These are phyloP conservation scores for Laspeyria flexula DNA, from an alignment of 2,888 invertebrate species.

Conservation along the genomic window DNA sequence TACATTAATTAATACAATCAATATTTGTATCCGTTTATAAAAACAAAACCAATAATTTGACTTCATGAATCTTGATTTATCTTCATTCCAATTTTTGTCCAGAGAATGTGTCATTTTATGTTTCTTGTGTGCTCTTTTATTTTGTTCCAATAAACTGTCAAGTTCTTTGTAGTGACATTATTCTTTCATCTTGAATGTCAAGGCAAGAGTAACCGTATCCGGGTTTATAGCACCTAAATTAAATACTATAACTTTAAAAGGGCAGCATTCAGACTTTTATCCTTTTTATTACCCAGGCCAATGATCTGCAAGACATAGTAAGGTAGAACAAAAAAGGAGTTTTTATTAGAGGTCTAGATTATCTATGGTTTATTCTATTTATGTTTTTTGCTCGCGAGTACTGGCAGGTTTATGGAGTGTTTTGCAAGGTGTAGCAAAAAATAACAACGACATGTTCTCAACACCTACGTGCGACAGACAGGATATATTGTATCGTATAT, in stretches of 20 bases:
- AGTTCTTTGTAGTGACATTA: slow-evolving; percentile 21
- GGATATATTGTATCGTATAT: neutral
- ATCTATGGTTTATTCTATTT: slow-evolving; percentile 6
- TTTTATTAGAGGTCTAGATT: slow-evolving; percentile 19
- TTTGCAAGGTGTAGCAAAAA: neutral
- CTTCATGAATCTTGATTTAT: slow-evolving; percentile 3
- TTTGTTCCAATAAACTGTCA: slow-evolving; percentile 8
- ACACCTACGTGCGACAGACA: neutral
- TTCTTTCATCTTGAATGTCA: slow-evolving; percentile 42
- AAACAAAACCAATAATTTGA: neutral
- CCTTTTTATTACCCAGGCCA: slow-evolving; percentile 3
- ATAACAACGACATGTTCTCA: neutral
- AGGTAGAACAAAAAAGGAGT: slow-evolving; percentile 10
- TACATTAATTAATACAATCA: slow-evolving; percentile 8
- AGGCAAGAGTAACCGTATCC: slow-evolving; percentile 39
- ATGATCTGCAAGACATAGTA: slow-evolving; percentile 5
- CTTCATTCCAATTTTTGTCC: too few species aligned
- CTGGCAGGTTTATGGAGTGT: slow-evolving; percentile 7
- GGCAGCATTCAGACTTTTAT: slow-evolving; percentile 6
- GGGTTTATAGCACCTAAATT: slow-evolving; percentile 37
- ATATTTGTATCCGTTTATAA: neutral
- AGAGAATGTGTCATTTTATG: slow-evolving; percentile 13
- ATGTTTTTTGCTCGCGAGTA: slow-evolving; percentile 10
- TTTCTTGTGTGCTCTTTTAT: too few species aligned
- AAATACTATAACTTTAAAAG: slow-evolving; percentile 13